Conservation (phyloP, 2,797 vertebrate genomes). For the Scleropages formosus region DNA sequence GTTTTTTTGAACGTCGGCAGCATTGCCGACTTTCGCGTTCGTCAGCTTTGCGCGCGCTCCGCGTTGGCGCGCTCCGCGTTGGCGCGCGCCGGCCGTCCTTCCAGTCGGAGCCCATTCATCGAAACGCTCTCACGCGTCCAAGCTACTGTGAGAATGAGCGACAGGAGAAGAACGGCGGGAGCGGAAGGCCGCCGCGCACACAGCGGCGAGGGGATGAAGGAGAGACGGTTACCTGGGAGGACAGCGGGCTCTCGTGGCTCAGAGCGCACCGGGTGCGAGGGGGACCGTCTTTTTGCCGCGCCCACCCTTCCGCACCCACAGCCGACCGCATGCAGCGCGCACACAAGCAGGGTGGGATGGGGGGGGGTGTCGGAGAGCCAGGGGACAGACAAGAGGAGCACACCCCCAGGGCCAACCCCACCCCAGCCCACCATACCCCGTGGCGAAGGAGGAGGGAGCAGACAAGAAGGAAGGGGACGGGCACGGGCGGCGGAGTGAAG, state of each 20-base stretch:
- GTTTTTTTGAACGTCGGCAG: background rate
- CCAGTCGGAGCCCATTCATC: background rate
- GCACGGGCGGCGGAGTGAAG: conserved; percentile 27
- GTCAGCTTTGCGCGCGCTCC: background rate
- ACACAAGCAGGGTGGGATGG: conserved; percentile 57
- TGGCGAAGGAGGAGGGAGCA: conserved; percentile 26
- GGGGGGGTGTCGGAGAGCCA: conserved; percentile 55
- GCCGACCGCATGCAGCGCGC: conserved; percentile 61
- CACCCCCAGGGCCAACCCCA: conserved; percentile 17
- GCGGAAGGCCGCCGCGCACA: conserved; percentile 14
- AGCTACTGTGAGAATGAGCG: conserved; percentile 7
- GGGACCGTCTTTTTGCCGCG: conserved; percentile 45
- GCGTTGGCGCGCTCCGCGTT: background rate
- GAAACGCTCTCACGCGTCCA: background rate
- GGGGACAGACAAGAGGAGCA: conserved; percentile 44
- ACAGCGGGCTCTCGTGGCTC: conserved; percentile 59
- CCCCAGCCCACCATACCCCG: conserved; percentile 18
- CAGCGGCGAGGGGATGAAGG: conserved; percentile 9
- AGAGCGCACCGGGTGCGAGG: conserved; percentile 54
- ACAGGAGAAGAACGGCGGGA: background rate
- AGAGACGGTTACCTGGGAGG: conserved; percentile 61
- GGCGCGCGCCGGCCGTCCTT: background rate
- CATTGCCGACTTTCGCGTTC: background rate
- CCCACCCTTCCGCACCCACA: conserved; percentile 50
- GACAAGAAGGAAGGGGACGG: conserved; percentile 1